Conservation (phyloP, 2,888 invertebrate species). For the Drosophila mayaguana region DNA sequence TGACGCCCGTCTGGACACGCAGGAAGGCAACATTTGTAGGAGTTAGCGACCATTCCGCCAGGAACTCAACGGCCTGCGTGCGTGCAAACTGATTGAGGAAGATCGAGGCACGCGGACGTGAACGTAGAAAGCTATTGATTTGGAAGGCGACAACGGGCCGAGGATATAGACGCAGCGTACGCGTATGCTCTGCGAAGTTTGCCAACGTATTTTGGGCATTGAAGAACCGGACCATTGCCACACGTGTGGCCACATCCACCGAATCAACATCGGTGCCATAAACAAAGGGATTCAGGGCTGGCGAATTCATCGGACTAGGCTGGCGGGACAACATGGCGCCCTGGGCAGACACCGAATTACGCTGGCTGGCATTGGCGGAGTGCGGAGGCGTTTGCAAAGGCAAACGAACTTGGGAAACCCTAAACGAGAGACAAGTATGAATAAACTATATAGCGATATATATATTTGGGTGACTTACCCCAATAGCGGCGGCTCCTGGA, state of each 20-base stretch:
- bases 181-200: conserved; percentile 98
- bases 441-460: neutral
- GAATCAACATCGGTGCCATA: conserved; percentile 98
- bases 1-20: conserved; percentile 97
- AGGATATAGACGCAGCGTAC: conserved; percentile 97
- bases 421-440: conserved; percentile 27
- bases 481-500: conserved; percentile 87
- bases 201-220: conserved; percentile 98
- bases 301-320: conserved; percentile 86
- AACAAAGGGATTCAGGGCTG: conserved; percentile 92
- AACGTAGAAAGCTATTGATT: conserved; percentile 97
- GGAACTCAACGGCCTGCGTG: conserved; percentile 99
- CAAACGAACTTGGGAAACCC: conserved; percentile 83
- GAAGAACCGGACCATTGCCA: conserved; percentile 99
- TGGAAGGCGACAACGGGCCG: conserved; percentile 99
- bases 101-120: conserved; percentile 94
- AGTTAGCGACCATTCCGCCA: conserved; percentile 99
- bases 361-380: conserved; percentile 83
- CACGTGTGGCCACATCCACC: conserved; percentile 98
- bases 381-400: conserved; percentile 82
- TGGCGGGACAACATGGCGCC: conserved; percentile 85
- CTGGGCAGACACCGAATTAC: conserved; percentile 85
- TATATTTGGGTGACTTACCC: conserved; percentile 84
- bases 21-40: conserved; percentile 99
- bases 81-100: conserved; percentile 97